Evolutionary conservation across 2,797 vertebrate genomes (phyloP), one percentile per base, ranked within the genome.

Genomic region (Varecia variegata): DNA sequence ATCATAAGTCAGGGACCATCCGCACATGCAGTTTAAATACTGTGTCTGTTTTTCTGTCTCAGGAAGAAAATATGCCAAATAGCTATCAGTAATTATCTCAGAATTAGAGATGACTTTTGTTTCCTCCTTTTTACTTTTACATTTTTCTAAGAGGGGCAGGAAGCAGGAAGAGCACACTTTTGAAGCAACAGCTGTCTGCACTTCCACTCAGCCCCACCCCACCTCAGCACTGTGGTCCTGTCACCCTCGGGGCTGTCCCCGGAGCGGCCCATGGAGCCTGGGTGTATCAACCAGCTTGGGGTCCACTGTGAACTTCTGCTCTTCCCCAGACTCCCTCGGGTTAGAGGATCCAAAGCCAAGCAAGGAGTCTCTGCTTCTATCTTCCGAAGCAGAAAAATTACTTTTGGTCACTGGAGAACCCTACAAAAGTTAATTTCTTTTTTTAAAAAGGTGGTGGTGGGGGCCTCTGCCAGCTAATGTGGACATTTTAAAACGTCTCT

Each of bases 221-320:
- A 2, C 32, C 45, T 65, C 20, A 27, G 35, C 45, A 62, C 2
- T 3, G 9, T 5, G n/a, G 62, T 13, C 14, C 18, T 5, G 10
- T 7, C 14, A 9, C 5, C 35, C 52, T 35, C 2, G 0, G 32
- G 17, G 14, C 38, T n/a, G 30, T 38, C 25, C 32, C 30, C 56
- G 4, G 6, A 43, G 20, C 8, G 4, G 25, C 45, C 38, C 38
- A 5, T 0, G 27, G 12, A 3, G 35, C n/a, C 20, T 40, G 7
- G 58, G 1, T 4, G 32, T 25, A 38, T 15, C 7, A 47, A 52
- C 17, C 40, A 45, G 40, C 52, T 65, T 21, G 5, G 60, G 43
- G 27, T n/a, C 23, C 68, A n/a, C n/a, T 25, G 21, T 1, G 35
- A 74, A 50, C 27, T 23, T 27, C 17, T 47, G n/a, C 23, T 67